phyloP scores from a whole-genome alignment of 2,113 vertebrate genomes.

The Leuciscus idus region DNA sequence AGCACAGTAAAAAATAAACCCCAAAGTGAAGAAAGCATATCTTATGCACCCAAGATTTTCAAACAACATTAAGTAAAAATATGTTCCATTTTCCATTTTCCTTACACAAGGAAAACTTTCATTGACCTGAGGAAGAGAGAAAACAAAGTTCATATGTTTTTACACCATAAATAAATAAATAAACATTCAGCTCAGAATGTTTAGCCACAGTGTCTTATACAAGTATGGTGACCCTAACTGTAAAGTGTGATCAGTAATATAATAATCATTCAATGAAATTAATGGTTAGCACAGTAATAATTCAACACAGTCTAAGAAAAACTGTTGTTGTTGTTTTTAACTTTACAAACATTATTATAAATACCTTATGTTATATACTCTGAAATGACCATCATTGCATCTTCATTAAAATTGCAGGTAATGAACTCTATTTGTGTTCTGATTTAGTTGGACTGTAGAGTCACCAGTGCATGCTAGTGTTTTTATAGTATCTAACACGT shows the following conservation, averaged over 20 bases:
- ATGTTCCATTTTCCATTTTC: no score
- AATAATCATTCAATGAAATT: background rate
- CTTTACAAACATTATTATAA: no score
- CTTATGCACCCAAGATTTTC: no score
- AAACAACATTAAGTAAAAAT: no score
- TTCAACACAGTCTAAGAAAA: background rate
- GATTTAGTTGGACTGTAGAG: no score
- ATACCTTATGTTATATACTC: no score
- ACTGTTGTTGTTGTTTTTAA: no score
- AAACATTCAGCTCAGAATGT: background rate
- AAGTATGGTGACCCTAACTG: background rate
- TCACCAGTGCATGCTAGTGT: background rate
- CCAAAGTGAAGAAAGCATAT: no score
- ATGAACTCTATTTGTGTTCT: background rate
- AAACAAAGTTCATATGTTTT: background rate
- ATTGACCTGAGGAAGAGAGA: background rate
- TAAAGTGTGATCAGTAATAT: background rate
- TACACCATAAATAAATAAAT: slow-evolving; percentile 28
- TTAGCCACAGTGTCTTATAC: slow-evolving; percentile 2
- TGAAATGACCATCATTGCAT: no score
- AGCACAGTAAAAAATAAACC: no score
- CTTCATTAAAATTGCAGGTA: no score
- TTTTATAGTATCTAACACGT: background rate
- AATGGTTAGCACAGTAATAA: background rate
- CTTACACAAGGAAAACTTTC: background rate